Base-by-base conservation (phyloP, 2,888 invertebrate species). In the Epiblema foenella region DNA sequence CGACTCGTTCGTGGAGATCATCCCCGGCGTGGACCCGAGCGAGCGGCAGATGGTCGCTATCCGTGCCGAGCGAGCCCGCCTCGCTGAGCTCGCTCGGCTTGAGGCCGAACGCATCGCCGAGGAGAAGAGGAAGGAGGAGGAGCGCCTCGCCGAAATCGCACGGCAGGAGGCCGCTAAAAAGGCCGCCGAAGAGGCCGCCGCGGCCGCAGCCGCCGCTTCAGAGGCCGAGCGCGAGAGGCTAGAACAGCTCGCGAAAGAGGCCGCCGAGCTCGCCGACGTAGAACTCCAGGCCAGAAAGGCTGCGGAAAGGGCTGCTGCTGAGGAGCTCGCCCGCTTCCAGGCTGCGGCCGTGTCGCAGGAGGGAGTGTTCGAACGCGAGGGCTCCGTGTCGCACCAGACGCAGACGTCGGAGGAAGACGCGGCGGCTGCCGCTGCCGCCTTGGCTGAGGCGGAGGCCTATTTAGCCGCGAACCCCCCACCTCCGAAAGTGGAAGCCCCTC, bases 1-100 rank as follows among this genome's bases (percentile, higher is more conserved):
- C 94, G 95, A 96, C 89, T 98, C 98, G 80, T 98, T 98, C 95
- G 96, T 97, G 85, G 98, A 98, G 90, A 94, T 96, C 81, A 94
- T 95, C 89, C 94, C 94, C 69, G 95, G 95, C 80, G 94, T 95
- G 77, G 91, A 93, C 80, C 92, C 94, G 79, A 91, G 83, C 75
- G 75, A 75, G 72, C 85, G 84, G 68, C 93, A 93, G 84, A 46
- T 82, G 68, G 89, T 86, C 75, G 77, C 76, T 42, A 85, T 84
- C 73, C 84, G 89, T 77, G 52, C 69, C 64, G 75, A 76, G 70
- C 73, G 70, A 54, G 74, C 75, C 70, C 64, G 75, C 15, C 51
- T 73, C 59, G 69, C 66, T 39, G 76, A 75, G 72, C 67, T 74
- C 59, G 75, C 73, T 37, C 73, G 69, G 20, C 4, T 24, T 2